These are phyloP conservation scores for Chrysopa pallens DNA, from an alignment of 1,140 invertebrate genomes.

Conservation along the genomic window DNA sequence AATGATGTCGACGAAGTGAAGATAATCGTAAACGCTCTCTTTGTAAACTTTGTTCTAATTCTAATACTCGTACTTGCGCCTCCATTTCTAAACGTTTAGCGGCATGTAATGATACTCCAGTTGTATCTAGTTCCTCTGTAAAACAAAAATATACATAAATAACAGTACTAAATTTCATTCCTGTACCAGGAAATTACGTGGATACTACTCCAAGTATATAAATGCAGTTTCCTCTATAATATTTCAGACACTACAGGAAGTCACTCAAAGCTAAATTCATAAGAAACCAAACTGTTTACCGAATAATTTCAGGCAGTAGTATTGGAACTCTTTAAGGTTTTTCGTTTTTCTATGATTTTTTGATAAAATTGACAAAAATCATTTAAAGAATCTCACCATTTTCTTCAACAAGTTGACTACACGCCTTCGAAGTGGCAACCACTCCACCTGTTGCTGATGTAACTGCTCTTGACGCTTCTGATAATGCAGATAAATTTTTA, in stretches of 20 bases:
- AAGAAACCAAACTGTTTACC: too few relatives aligned
- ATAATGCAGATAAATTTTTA: slow-evolving; percentile 54
- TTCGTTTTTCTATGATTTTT: too few relatives aligned
- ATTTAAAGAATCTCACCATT: slow-evolving; percentile 31
- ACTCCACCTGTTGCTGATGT: slow-evolving; percentile 79
- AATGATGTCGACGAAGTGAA: slow-evolving; percentile 80
- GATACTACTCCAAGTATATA: too few relatives aligned
- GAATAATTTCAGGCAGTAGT: too few relatives aligned
- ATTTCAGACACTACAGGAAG: too few relatives aligned
- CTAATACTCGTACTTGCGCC: slow-evolving; percentile 76
- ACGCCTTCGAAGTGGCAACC: slow-evolving; percentile 82
- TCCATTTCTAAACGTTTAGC: slow-evolving; percentile 94
- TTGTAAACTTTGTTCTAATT: slow-evolving; percentile 79
- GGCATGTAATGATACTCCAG: slow-evolving; percentile 76
- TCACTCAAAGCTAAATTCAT: too few relatives aligned
- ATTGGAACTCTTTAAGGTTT: too few relatives aligned
- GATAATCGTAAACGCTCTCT: slow-evolving; percentile 69
- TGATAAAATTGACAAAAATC: neutral
- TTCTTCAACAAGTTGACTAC: slow-evolving; percentile 71
- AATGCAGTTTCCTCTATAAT: too few relatives aligned
- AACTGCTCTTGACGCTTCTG: slow-evolving; percentile 70
- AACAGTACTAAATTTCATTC: neutral
- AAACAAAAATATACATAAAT: slow-evolving; percentile 6
- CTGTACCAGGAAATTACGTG: too few relatives aligned
- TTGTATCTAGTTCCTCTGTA: slow-evolving; percentile 77